A percentile compares a stretch with the other conserved stretches of the same genome.
Conservation (phyloP, 2,888 invertebrate species). For the Muscina levida region DNA sequence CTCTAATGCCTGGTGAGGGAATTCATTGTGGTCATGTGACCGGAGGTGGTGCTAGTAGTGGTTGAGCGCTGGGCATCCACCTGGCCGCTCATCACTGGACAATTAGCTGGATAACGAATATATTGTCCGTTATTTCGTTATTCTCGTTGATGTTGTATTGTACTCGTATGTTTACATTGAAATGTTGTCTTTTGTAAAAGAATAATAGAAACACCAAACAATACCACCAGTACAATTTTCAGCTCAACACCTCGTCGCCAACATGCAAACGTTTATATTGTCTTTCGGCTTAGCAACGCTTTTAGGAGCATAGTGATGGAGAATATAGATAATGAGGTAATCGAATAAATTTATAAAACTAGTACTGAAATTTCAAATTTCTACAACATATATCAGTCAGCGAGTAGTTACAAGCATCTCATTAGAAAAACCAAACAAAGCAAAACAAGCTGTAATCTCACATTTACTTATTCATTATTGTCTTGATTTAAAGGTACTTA, state of each 20-base stretch:
- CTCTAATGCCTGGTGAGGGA: slow-evolving; percentile 53
- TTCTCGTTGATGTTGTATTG: slow-evolving; percentile 11
- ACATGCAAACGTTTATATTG: slow-evolving; percentile 11
- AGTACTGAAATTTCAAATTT: too few species aligned
- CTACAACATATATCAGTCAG: too few species aligned
- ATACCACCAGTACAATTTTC: background rate
- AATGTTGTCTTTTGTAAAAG: slow-evolving; percentile 50
- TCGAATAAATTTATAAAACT: slow-evolving; percentile 21
- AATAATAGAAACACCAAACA: slow-evolving; percentile 54
- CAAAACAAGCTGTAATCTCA: too few species aligned
- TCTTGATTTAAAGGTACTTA: too few species aligned
- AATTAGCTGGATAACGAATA: slow-evolving; percentile 61
- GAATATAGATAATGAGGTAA: background rate
- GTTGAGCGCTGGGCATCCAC: slow-evolving; percentile 36
- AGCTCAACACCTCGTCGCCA: slow-evolving; percentile 56
- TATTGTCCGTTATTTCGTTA: slow-evolving; percentile 26
- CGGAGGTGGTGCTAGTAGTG: background rate
- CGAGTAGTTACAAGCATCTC: too few species aligned
- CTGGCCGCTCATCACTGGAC: slow-evolving; percentile 57
- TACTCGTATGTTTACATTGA: slow-evolving; percentile 30
- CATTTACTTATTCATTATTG: too few species aligned
- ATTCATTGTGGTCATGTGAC: slow-evolving; percentile 49
- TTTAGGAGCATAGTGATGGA: slow-evolving; percentile 3
- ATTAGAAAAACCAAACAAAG: too few species aligned
- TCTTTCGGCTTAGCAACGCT: background rate